Conservation (phyloP, 2,113 vertebrate genomes). For the Sprattus sprattus region DNA sequence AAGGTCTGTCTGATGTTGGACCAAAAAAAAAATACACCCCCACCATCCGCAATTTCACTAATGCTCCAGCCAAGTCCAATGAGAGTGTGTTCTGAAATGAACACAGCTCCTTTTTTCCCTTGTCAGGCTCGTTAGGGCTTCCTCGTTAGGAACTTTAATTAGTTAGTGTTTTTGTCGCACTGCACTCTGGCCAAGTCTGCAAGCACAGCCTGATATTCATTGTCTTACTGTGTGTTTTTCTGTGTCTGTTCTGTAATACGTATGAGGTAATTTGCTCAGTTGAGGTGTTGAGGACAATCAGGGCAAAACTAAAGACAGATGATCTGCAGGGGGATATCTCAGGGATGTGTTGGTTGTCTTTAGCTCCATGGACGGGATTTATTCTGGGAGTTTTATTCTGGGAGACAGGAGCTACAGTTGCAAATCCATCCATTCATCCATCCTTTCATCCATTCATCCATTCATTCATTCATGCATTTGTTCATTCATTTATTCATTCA, state of each 20-base stretch:
- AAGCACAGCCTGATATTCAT: not conserved
- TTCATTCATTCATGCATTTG: not conserved
- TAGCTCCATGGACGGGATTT: not conserved
- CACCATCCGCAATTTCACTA: slow-evolving; percentile 59
- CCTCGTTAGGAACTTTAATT: not conserved
- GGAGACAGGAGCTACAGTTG: not conserved
- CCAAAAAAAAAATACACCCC: slow-evolving; percentile 27
- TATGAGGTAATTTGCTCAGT: not conserved
- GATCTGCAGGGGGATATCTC: not conserved
- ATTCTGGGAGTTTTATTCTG: not conserved
- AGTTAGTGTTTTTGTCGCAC: not conserved
- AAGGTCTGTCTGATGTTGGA: slow-evolving; percentile 62
- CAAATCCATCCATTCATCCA: not conserved
- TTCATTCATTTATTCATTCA: not conserved
- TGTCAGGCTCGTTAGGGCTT: not conserved
- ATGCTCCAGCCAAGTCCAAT: slow-evolving; percentile 30
- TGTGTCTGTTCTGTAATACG: not conserved
- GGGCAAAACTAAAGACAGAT: not conserved
- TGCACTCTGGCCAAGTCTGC: not conserved
- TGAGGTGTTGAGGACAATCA: not conserved
- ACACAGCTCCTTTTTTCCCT: not conserved
- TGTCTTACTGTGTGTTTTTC: slow-evolving; percentile 20
- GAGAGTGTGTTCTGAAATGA: not conserved
- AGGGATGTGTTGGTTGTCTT: not conserved
- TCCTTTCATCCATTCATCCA: not conserved